These are phyloP conservation scores for Tachyglossus aculeatus DNA, from an alignment of 2,797 vertebrate species.

Conservation along the genomic window DNA sequence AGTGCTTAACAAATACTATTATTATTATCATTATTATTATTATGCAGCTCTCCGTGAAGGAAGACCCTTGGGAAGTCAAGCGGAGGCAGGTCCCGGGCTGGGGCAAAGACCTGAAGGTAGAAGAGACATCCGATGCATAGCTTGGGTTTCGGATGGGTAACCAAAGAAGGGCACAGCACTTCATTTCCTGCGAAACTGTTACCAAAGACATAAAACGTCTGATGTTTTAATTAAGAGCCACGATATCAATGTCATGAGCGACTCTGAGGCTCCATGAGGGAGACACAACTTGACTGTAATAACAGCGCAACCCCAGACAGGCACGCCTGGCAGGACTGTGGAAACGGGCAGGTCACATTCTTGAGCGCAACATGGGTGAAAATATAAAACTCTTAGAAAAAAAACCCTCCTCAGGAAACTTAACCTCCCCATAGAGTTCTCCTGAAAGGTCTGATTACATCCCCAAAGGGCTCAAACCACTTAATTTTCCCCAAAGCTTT, in stretches of 20 bases:
- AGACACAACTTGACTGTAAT: conserved; percentile 61
- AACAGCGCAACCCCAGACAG: conserved; percentile 56
- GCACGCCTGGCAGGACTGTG: conserved; percentile 50
- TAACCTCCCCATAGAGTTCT: conserved; percentile 63
- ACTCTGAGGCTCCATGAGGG: conserved; percentile 63
- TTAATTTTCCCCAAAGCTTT: conserved; percentile 47
- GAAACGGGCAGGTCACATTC: conserved; percentile 52
- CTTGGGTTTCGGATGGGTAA: conserved; percentile 56
- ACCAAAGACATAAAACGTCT: conserved; percentile 62
- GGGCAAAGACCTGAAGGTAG: conserved; percentile 1
- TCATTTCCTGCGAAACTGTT: conserved; percentile 64
- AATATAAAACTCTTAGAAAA: conserved; percentile 39
- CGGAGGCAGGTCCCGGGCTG: conserved; percentile 5
- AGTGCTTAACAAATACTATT: no score
- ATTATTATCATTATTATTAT: no score
- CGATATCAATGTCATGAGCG: conserved; percentile 62
- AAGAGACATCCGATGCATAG: neutral
- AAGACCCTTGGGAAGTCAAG: neutral
- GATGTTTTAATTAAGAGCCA: conserved; percentile 67
- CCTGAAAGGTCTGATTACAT: conserved; percentile 66
- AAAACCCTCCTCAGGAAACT: conserved; percentile 39
- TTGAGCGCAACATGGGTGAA: conserved; percentile 62
- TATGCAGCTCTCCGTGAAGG: no score
- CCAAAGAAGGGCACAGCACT: conserved; percentile 29
- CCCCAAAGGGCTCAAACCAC: conserved; percentile 55